Base-by-base conservation (phyloP, 2,888 invertebrate species). In the Clitarchus hookeri region DNA sequence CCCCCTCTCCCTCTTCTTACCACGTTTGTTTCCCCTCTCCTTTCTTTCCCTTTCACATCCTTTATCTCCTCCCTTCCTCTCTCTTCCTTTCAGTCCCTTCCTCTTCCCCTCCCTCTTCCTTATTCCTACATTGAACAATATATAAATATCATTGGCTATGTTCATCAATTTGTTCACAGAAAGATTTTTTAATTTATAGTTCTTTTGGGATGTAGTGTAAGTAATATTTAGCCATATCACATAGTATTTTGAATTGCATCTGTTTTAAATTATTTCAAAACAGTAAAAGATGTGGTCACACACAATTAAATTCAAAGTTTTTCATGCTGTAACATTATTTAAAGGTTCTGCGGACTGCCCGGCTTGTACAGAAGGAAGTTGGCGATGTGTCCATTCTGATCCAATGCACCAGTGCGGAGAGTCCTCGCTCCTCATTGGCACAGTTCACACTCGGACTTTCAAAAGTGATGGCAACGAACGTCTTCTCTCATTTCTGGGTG, bases 401-500 rank as follows among this genome's bases (percentile, higher is more conserved):
- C 87, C 94, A 94, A 89, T 94, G 94, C 88, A 94, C 94, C 88
- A 94, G 94, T 12, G 93, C 94, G 86, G 94, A 94, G 0, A 94
- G 94, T 88, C 94, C 94, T 3, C 91, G 93, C 88, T 92, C 94
- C 9, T 90, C 94, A 83, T 89, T 93, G 88, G 91, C 93, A 87
- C 92, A 93, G 65, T 92, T 93, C 3, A 48, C 83, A 3, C 92
- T 92, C 88, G 92, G 93, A 89, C 92, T 94, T 79, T 92, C 92
- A 88, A 91, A 92, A 80, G 94, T 93, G 0, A 91, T 95, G 88
- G 93, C 94, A 89, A 91, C 94, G 11, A 93, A 94, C 77, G 91
- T 94, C 19, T 92, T 94, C 36, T 94, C 94, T 84, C 94, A 94
- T 88, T 94, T 94, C 90, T 94, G 94, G 94, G 94, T 94, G 91